Evolutionary conservation across 1,140 invertebrate species (phyloP), one percentile per base, ranked within the genome.

Genomic region (Dendrolimus kikuchii): DNA sequence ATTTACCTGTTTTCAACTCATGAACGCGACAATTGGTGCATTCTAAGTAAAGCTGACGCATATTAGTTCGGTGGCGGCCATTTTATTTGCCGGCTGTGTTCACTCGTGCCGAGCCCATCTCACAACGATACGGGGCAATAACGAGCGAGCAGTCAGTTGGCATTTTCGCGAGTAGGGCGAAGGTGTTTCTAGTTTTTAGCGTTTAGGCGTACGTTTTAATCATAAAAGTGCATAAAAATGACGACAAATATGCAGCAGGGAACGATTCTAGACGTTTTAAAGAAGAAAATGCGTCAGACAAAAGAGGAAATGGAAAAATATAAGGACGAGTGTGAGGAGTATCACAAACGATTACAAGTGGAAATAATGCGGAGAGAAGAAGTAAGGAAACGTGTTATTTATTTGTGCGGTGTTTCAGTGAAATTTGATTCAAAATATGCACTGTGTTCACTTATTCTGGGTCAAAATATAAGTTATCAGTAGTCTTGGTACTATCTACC

Each of bases 251-350:
- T 95, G 89, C 92, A 92, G 79, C 91, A 91, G 73, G 94, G 94
- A 73, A 94, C 94, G 70, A 91, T 98, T 63, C 90, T 98, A 76
- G 96, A 98, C 89, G 95, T 98, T 70, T 91, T 99, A 65, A 99
- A 99, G 92, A 98, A 98, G 92, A 99, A 99, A 92, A 99, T 99
- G 98, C 92, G 95, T 70, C 95, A 97, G 84, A 96, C 98, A 60
- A 98, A 98, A 89, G 96, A 98, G 84, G 98, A 99, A 90, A 95
- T 97, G 92, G 97, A 99, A 86, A 94, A 95, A 87, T 96, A 96
- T 89, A 98, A 97, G 90, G 98, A 99, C 87, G 95, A 97, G 85
- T 95, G 94, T 81, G 95, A 98, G 86, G 95, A 97, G 81, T 94
- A 93, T 82, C 93, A 96, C 86, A 95, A 95, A 90, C 92, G 93